Conservation (phyloP, 2,113 vertebrate genomes). For the Spea multiplicata region DNA sequence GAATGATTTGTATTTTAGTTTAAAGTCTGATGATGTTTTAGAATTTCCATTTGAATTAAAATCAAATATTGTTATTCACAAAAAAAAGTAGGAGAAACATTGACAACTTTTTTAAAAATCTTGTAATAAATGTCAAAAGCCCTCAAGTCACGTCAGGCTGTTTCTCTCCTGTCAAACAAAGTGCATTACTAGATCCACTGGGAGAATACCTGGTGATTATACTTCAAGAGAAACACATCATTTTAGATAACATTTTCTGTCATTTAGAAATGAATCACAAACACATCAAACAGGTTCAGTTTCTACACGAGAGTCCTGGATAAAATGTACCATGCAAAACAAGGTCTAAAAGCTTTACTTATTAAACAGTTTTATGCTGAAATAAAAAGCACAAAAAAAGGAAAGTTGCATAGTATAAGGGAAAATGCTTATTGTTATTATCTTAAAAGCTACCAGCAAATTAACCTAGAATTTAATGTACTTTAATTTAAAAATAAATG, state of each 20-base stretch:
- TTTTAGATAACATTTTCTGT: constrained; percentile 36
- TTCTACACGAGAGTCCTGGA: not conserved
- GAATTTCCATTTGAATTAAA: constrained; percentile 7
- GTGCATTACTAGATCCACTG: constrained; percentile 28
- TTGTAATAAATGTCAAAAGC: constrained; percentile 36
- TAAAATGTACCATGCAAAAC: not conserved
- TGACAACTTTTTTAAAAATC: constrained; percentile 17
- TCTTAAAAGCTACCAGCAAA: too few species aligned
- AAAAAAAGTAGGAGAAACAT: not conserved
- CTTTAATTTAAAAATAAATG: too few species aligned
- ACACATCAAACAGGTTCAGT: constrained; percentile 22
- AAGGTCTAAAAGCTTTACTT: constrained; percentile 1
- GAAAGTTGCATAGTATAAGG: too few species aligned
- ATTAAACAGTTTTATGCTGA: not conserved
- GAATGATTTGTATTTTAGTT: constrained; percentile 5
- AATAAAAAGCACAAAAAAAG: not conserved
- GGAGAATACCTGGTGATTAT: constrained; percentile 37
- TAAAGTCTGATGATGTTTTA: not conserved
- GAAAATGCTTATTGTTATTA: too few species aligned
- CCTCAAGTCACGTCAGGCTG: constrained; percentile 28
- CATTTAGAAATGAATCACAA: constrained; percentile 31
- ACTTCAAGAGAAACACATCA: constrained; percentile 38
- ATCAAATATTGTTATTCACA: not conserved
- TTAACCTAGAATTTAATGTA: too few species aligned
- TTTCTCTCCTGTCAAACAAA: constrained; percentile 42